These are phyloP conservation scores for Cephus rjabovi DNA, from an alignment of 2,888 invertebrate species.

Conservation along the genomic window DNA sequence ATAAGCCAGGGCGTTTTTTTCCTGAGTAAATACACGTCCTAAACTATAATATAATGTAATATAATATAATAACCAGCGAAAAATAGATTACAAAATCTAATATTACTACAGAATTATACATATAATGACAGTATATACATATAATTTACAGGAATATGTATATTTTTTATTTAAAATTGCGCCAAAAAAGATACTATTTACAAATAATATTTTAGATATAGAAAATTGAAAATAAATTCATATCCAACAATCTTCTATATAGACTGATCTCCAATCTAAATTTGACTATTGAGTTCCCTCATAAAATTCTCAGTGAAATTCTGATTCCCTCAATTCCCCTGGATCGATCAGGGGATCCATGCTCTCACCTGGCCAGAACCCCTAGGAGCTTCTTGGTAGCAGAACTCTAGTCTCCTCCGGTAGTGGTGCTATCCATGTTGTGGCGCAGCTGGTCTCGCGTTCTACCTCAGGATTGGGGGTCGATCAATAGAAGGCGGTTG, in stretches of 20 bases:
- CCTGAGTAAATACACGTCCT: not conserved
- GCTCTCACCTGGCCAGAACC: not conserved
- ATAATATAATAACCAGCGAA: not conserved
- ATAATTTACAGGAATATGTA: not conserved
- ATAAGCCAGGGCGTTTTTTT: not conserved
- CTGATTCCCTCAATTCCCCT: not conserved
- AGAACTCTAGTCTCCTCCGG: not conserved
- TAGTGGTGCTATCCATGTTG: conserved; percentile 15
- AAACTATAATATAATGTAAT: not conserved
- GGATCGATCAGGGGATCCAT: not conserved
- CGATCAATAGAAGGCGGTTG: conserved; percentile 47
- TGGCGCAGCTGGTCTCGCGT: conserved; percentile 48
- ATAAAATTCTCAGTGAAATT: no score
- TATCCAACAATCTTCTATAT: not conserved
- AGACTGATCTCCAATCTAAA: not conserved
- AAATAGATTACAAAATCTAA: not conserved
- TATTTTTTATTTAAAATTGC: not conserved
- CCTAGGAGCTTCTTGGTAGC: not conserved
- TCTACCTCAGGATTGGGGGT: conserved; percentile 29
- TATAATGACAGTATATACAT: not conserved
- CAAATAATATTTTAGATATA: not conserved
- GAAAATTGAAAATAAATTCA: not conserved
- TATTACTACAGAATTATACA: not conserved
- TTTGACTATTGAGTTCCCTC: not conserved
- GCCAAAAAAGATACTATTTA: not conserved